Base-by-base conservation (phyloP, 2,797 vertebrate species). In the Protosalanx chinensis region DNA sequence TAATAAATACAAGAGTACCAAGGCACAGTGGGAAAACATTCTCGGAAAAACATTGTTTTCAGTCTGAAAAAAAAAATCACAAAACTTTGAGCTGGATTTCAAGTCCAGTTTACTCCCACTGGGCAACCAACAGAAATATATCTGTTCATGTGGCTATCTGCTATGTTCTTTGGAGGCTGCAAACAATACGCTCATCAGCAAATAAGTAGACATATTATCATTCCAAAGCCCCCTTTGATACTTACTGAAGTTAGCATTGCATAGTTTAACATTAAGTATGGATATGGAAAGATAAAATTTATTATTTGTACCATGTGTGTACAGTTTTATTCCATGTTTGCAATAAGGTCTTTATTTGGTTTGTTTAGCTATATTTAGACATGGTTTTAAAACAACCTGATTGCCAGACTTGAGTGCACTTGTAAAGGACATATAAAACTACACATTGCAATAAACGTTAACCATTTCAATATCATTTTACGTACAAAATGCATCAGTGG, bases 1-100 rank as follows among this genome's bases (percentile, higher is more conserved):
- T 94, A 97, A 99, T 98, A 98, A 98, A 98, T 98, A 99, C 90
- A 79, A 90, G 90, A 90, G 90, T 96, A 97, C 93, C 93, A 95
- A 99, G 96, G 96, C 95, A 98, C 95, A 93, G 92, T 92, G 93
- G 93, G 91, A 93, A 92, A 93, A 88, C 90, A 90, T 92, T 90
- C 85, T 84, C 87, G 3, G 41, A 46, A 46, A 8, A 46, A 46
- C 41, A 46, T 32, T 41, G 46, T 35, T 73, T 91, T 93, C 91
- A 93, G 87, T 81, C 82, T 77, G 62, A 83, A 79, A 76, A 68
- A 77, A 85, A 10, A 41, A 41, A 10, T 41, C 37, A 41, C 37
- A 12, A 41, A 41, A 41, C 37, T 10, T 41, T 41, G 68, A 80
- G 68, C 76, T 76, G 77, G 62, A 72, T 78, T 73, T 51, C 68